Evolutionary conservation across 2,113 vertebrate genomes (phyloP).

Genomic region (Centropus bengalensis): DNA sequence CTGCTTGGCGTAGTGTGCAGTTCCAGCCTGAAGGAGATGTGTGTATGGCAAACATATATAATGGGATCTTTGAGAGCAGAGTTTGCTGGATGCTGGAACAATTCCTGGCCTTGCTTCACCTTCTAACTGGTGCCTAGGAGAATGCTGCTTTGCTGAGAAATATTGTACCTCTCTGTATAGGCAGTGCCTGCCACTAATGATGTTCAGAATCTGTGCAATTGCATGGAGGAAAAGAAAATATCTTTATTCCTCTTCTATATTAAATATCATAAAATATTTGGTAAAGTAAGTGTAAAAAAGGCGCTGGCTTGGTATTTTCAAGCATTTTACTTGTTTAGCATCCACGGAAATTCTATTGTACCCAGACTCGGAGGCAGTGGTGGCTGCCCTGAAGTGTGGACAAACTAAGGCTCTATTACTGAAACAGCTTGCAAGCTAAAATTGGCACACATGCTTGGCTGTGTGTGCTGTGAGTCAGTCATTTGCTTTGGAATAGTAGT

Average conservation of each 20-base stretch:
- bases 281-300: background rate
- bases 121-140: background rate
- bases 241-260: background rate
- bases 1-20: constrained; percentile 7
- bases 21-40: background rate
- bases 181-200: background rate
- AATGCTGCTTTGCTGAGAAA: background rate
- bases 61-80: background rate
- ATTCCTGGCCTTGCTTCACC: background rate
- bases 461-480: background rate
- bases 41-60: background rate
- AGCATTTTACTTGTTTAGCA: fast-evolving
- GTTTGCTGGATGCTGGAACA: background rate
- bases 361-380: background rate
- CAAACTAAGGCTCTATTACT: background rate
- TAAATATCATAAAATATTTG: background rate
- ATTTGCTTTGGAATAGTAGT: background rate
- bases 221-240: fast-evolving
- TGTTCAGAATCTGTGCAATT: fast-evolving
- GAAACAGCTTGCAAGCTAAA: background rate
- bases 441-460: background rate
- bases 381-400: background rate
- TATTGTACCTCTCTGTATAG: background rate
- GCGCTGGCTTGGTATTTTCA: background rate
- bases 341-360: background rate